phyloP scores from a whole-genome alignment of 1,140 invertebrate genomes.

The Zaprionus africanus region DNA sequence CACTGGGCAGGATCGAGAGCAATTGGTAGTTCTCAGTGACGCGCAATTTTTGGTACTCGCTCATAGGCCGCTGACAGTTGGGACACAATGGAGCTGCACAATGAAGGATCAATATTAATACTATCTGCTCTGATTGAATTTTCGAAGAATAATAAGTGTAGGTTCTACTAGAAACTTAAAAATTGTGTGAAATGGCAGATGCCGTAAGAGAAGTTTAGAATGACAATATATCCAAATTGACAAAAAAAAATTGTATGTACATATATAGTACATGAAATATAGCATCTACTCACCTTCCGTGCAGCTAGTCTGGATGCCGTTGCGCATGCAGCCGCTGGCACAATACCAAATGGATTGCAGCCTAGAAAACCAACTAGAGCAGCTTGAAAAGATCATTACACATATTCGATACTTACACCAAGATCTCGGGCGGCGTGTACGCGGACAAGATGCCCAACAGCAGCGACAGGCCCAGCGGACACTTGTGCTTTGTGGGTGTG shows the following conservation, averaged over 20 bases:
- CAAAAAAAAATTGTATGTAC: neutral
- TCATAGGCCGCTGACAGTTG: conserved; percentile 70
- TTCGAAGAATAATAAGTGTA: neutral
- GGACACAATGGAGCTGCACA: conserved; percentile 67
- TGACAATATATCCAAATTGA: neutral
- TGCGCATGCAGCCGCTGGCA: conserved; percentile 67
- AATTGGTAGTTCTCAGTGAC: conserved; percentile 59
- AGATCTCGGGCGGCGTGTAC: conserved; percentile 54
- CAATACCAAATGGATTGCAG: conserved; percentile 81
- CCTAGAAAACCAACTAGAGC: conserved; percentile 21
- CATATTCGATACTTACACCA: conserved; percentile 56
- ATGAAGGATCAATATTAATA: neutral
- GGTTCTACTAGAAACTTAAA: neutral
- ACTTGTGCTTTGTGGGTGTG: conserved; percentile 39
- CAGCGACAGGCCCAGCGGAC: conserved; percentile 52
- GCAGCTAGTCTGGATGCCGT: conserved; percentile 71
- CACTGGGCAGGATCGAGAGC: conserved; percentile 55
- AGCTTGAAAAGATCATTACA: neutral
- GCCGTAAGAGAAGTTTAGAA: neutral
- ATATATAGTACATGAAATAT: neutral
- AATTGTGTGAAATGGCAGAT: neutral
- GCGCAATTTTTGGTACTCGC: conserved; percentile 72
- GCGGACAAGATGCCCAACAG: conserved; percentile 72
- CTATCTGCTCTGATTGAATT: neutral
- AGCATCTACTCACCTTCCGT: conserved; percentile 58